Evolutionary conservation across 2,113 vertebrate genomes (phyloP).

Genomic region (Geothlypis trichas): DNA sequence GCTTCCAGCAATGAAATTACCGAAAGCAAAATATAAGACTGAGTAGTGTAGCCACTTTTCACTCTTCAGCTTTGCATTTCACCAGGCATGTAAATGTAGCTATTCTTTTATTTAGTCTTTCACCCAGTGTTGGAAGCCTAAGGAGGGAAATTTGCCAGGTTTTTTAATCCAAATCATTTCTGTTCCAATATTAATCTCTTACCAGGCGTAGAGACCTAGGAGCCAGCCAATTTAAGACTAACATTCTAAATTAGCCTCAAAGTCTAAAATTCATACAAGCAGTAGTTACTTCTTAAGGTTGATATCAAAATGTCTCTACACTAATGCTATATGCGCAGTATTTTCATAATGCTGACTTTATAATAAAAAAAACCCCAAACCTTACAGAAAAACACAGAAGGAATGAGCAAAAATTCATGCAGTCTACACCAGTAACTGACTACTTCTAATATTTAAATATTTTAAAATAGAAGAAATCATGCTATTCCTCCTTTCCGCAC

Average conservation of each 20-base stretch:
- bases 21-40: background rate
- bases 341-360: background rate
- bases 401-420: background rate
- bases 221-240: background rate
- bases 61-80: background rate
- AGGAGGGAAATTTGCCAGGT: background rate
- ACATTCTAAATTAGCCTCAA: background rate
- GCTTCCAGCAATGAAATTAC: background rate
- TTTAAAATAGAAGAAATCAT: background rate
- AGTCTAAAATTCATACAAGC: background rate
- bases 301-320: background rate
- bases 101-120: background rate
- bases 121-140: background rate
- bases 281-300: background rate
- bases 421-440: background rate
- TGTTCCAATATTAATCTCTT: background rate
- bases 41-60: background rate
- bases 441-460: background rate
- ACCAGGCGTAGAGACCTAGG: background rate
- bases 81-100: background rate
- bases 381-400: background rate
- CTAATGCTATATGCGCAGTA: background rate
- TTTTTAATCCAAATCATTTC: background rate
- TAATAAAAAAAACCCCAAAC: accelerated
- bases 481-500: background rate